A percentile compares a stretch with the other conserved stretches of the same genome.
phyloP scores from a whole-genome alignment of 2,113 vertebrate species.

The Protobothrops mucrosquamatus region DNA sequence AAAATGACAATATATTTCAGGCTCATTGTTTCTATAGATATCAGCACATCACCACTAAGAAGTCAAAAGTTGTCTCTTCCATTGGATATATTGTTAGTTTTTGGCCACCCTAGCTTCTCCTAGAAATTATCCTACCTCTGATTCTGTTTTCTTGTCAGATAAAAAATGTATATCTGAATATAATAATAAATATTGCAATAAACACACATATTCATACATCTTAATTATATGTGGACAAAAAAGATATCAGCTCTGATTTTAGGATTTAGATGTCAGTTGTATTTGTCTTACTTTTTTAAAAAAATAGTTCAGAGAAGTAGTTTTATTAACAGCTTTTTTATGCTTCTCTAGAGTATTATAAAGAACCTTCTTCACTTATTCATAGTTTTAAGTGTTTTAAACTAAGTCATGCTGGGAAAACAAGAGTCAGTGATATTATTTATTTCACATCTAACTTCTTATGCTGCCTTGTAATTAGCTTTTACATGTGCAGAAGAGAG shows the following conservation, averaged over 20 bases:
- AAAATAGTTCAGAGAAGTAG: background rate
- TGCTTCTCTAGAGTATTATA: background rate
- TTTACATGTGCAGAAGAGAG: conserved; percentile 55
- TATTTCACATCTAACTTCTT: conserved; percentile 53
- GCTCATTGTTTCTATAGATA: background rate
- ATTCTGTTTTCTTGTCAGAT: background rate
- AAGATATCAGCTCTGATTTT: background rate
- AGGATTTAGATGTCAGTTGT: conserved; percentile 4
- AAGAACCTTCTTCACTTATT: conserved; percentile 42
- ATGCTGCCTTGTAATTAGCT: conserved; percentile 65
- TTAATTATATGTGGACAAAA: conserved; percentile 23
- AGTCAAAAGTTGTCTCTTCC: background rate
- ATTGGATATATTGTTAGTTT: background rate
- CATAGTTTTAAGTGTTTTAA: conserved; percentile 59
- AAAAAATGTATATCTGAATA: background rate
- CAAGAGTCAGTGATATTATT: conserved; percentile 61
- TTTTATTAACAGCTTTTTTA: conserved; percentile 43
- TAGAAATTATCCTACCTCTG: background rate
- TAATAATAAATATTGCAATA: background rate
- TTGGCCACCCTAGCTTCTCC: background rate
- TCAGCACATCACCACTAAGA: background rate
- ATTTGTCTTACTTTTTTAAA: background rate
- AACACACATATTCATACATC: background rate
- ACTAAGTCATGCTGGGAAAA: conserved; percentile 50
- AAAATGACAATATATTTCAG: background rate